These are phyloP conservation scores for Sinelater perroti DNA, from an alignment of 2,888 invertebrate genomes.

Conservation along the genomic window DNA sequence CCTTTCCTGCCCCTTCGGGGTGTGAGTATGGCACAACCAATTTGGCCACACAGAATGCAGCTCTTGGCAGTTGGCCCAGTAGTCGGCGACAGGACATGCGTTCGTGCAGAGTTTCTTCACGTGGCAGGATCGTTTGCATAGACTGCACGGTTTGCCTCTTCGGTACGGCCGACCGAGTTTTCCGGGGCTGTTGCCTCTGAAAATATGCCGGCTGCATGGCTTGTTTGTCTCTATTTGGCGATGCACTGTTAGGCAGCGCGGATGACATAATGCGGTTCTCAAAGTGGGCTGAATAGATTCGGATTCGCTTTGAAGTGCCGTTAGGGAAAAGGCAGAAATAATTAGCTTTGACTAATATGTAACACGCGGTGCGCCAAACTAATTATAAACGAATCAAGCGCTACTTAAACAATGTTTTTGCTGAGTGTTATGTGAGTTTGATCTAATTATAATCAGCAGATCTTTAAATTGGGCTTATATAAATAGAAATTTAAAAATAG, in stretches of 20 bases:
- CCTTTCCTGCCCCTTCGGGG: constrained; percentile 65
- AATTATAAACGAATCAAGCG: too few species aligned
- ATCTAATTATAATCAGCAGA: too few species aligned
- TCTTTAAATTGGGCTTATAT: too few species aligned
- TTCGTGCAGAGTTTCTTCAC: constrained; percentile 77
- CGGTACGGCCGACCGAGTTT: constrained; percentile 74
- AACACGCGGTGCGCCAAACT: too few species aligned
- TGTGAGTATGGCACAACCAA: constrained; percentile 68
- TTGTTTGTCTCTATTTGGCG: not conserved
- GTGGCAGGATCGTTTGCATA: constrained; percentile 72
- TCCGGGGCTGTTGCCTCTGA: constrained; percentile 74
- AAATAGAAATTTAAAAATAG: too few species aligned
- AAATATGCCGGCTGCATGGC: constrained; percentile 47
- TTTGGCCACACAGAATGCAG: constrained; percentile 66
- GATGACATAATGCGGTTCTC: too few species aligned
- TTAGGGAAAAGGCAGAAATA: too few species aligned
- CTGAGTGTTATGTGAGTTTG: too few species aligned
- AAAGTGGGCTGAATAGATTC: too few species aligned
- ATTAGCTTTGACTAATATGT: too few species aligned
- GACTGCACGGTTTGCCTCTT: constrained; percentile 70
- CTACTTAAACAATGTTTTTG: too few species aligned
- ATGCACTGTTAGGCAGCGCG: not conserved
- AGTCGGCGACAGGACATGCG: constrained; percentile 72
- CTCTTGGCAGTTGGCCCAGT: constrained; percentile 77
- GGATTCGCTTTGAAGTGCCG: too few species aligned